A percentile compares a stretch with the other conserved stretches of the same genome.
These are phyloP conservation scores for Aquatica leii DNA, from an alignment of 2,888 invertebrate species.

Conservation along the genomic window DNA sequence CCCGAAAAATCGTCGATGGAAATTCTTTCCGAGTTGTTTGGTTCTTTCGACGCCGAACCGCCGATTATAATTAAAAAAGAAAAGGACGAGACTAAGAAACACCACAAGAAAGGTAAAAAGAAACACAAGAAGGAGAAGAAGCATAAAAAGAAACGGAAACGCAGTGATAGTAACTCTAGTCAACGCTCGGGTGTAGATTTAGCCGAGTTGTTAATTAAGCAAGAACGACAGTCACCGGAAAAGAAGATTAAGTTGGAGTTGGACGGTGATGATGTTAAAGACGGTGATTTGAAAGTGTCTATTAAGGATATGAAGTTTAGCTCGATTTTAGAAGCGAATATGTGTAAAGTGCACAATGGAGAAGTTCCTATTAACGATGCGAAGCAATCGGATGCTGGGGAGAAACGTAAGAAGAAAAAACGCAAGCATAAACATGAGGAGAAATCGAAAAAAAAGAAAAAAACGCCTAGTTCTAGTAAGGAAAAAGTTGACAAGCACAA, in stretches of 20 bases:
- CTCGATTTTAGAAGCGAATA: slow-evolving; percentile 65
- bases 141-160: slow-evolving; percentile 60
- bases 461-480: slow-evolving; percentile 23
- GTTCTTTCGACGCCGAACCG: slow-evolving; percentile 78
- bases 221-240: slow-evolving; percentile 52
- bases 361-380: neutral
- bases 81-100: slow-evolving; percentile 61
- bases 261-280: slow-evolving; percentile 41
- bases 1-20: slow-evolving; percentile 75
- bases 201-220: slow-evolving; percentile 55
- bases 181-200: slow-evolving; percentile 54
- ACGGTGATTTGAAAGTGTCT: slow-evolving; percentile 64
- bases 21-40: slow-evolving; percentile 83
- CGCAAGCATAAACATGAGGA: slow-evolving; percentile 23
- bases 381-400: neutral
- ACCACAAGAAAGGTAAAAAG: slow-evolving; percentile 69
- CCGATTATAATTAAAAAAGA: slow-evolving; percentile 61
- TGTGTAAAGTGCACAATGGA: slow-evolving; percentile 35
- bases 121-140: slow-evolving; percentile 68
- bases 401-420: slow-evolving; percentile 24
- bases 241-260: slow-evolving; percentile 55
- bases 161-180: slow-evolving; percentile 52
- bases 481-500: slow-evolving; percentile 42
- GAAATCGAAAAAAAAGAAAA: slow-evolving; percentile 28
- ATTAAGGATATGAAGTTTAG: slow-evolving; percentile 76